Conservation (phyloP, 2,797 vertebrate species). For the Protosalanx chinensis region DNA sequence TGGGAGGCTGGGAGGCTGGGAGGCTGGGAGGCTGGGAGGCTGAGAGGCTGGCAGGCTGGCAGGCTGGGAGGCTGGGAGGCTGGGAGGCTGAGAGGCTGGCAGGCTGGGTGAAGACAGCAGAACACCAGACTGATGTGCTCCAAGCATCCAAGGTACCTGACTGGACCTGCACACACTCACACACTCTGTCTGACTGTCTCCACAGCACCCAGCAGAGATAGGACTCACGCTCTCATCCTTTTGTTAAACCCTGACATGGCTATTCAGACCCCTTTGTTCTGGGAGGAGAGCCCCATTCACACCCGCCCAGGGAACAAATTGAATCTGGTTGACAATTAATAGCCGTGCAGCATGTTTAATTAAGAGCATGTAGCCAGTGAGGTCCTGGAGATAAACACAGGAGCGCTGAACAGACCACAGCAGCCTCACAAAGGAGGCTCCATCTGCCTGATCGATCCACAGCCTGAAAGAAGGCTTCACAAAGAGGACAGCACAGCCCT, state of each 20-base stretch:
- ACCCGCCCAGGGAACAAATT: slow-evolving; percentile 70
- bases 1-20: too few relatives aligned
- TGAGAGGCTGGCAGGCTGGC: too few relatives aligned
- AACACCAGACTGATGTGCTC: slow-evolving; percentile 13
- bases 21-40: too few relatives aligned
- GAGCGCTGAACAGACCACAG: slow-evolving; percentile 54
- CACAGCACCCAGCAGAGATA: slow-evolving; percentile 32
- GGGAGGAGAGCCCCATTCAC: slow-evolving; percentile 70
- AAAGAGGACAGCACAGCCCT: slow-evolving; percentile 48
- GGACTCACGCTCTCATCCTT: slow-evolving; percentile 42
- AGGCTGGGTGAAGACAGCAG: too few relatives aligned
- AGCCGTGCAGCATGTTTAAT: slow-evolving; percentile 74
- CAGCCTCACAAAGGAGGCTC: slow-evolving; percentile 67
- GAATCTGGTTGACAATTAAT: slow-evolving; percentile 79
- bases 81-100: too few relatives aligned
- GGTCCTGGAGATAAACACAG: slow-evolving; percentile 70
- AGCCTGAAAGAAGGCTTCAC: slow-evolving; percentile 58
- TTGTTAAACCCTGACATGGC: slow-evolving; percentile 72
- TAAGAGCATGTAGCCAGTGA: slow-evolving; percentile 71
- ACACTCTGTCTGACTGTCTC: slow-evolving; percentile 55
- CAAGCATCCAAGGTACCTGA: slow-evolving; percentile 21
- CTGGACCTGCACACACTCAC: slow-evolving; percentile 43
- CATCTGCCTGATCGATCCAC: slow-evolving; percentile 71
- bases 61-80: too few relatives aligned
- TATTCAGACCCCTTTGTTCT: slow-evolving; percentile 74